A percentile compares a stretch with the other conserved stretches of the same genome.
phyloP scores from a whole-genome alignment of 2,113 vertebrate genomes.

The Lophotis ruficrista region DNA sequence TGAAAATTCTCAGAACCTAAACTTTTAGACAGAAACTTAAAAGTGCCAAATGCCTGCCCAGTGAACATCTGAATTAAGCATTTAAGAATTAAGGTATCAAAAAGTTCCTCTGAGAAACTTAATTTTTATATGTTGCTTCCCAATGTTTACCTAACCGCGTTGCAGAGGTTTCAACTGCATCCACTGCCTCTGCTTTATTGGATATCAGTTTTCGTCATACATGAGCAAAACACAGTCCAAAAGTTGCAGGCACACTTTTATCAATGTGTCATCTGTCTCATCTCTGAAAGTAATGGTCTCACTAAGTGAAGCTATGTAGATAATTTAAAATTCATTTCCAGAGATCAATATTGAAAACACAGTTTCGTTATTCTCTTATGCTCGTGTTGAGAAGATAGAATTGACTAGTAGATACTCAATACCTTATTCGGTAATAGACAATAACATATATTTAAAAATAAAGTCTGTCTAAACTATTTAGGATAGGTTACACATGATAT shows the following conservation, averaged over 20 bases:
- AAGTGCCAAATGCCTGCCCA: neutral
- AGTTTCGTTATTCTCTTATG: neutral
- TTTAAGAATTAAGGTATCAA: neutral
- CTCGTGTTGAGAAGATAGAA: neutral
- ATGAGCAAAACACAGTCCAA: neutral
- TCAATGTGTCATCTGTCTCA: neutral
- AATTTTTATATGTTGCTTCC: neutral
- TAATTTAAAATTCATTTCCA: neutral
- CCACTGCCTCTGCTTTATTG: neutral
- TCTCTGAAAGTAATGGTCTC: neutral
- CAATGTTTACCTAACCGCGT: neutral
- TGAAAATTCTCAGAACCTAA: neutral
- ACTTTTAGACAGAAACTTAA: neutral
- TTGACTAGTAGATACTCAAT: neutral
- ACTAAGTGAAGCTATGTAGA: neutral
- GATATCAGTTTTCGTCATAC: neutral
- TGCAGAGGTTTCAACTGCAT: neutral
- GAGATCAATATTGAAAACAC: neutral
- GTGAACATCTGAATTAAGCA: neutral
- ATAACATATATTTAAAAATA: neutral
- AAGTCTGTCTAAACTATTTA: neutral
- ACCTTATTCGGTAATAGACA: neutral
- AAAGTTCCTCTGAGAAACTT: neutral
- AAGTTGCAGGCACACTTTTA: neutral
- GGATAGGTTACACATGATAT: neutral